phyloP scores from a whole-genome alignment of 2,113 vertebrate genomes.

The Oncorhynchus gorbuscha region DNA sequence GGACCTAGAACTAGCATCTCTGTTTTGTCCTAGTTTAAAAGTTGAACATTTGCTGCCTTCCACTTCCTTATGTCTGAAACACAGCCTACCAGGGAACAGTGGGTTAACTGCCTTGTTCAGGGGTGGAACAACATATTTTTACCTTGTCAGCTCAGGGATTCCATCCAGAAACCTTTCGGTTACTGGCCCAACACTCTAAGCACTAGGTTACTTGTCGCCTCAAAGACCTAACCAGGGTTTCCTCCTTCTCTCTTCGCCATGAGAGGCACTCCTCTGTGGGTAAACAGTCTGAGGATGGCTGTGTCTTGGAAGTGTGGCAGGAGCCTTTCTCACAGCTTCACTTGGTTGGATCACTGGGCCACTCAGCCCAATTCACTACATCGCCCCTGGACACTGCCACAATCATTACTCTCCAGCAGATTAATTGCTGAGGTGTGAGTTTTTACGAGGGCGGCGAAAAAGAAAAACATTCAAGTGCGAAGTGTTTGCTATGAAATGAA shows the following conservation, averaged over 20 bases:
- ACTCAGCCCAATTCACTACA: too few relatives aligned
- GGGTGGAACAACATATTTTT: too few relatives aligned
- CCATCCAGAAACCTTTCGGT: too few relatives aligned
- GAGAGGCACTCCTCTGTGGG: slow-evolving; percentile 58
- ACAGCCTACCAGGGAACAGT: too few relatives aligned
- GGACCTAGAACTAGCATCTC: too few relatives aligned
- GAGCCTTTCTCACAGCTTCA: slow-evolving; percentile 41
- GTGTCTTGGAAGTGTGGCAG: slow-evolving; percentile 10
- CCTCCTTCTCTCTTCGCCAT: slow-evolving; percentile 36
- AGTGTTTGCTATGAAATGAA: slow-evolving; percentile 21
- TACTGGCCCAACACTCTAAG: too few relatives aligned
- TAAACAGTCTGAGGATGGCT: slow-evolving; percentile 62
- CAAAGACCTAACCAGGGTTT: slow-evolving; percentile 40
- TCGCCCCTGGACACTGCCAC: slow-evolving; percentile 1
- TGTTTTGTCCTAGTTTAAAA: too few relatives aligned
- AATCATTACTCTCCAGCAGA: slow-evolving; percentile 45
- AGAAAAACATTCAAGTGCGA: slow-evolving; percentile 48
- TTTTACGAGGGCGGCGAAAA: slow-evolving; percentile 42
- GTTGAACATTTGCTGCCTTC: too few relatives aligned
- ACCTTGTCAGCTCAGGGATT: too few relatives aligned
- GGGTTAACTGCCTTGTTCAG: too few relatives aligned
- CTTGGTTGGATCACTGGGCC: neutral
- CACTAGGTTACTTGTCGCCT: too few relatives aligned
- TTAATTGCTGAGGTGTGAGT: slow-evolving; percentile 54
- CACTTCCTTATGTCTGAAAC: too few relatives aligned